Conservation (phyloP, 2,888 invertebrate genomes). For the Aleiodes alternator region DNA sequence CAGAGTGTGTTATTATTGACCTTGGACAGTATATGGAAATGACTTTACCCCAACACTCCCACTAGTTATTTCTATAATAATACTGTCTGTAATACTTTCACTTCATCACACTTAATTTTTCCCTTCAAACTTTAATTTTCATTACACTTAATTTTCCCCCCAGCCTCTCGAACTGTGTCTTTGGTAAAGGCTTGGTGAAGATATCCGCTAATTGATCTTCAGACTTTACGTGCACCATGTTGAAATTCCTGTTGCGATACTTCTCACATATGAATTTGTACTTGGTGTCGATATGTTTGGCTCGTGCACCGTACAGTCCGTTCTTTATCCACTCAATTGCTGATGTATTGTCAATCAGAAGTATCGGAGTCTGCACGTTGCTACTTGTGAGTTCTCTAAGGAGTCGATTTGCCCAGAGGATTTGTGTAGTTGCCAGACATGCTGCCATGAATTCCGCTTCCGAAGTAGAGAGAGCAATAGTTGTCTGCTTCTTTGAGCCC, state of each 20-base stretch:
- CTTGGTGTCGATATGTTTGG: conserved; percentile 50
- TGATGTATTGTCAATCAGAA: conserved; percentile 49
- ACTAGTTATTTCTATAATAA: background rate
- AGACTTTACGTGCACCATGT: conserved; percentile 20
- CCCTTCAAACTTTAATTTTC: too few species aligned
- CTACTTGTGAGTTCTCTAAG: conserved; percentile 30
- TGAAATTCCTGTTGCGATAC: conserved; percentile 26
- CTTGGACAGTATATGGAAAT: too few species aligned
- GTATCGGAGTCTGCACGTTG: background rate
- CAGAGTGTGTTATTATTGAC: too few species aligned
- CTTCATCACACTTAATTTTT: too few species aligned
- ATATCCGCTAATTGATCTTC: conserved; percentile 39
- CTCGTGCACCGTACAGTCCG: conserved; percentile 35
- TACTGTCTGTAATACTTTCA: too few species aligned
- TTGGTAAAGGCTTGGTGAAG: conserved; percentile 45
- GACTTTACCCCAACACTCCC: conserved; percentile 21
- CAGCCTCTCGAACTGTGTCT: conserved; percentile 30
- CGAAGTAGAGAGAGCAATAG: conserved; percentile 51
- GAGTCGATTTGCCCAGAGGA: conserved; percentile 48
- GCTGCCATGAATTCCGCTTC: conserved; percentile 52
- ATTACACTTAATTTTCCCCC: background rate
- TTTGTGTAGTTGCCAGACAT: conserved; percentile 42
- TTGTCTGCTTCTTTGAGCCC: conserved; percentile 49
- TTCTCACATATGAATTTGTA: conserved; percentile 45
- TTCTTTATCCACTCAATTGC: conserved; percentile 48